Base-by-base conservation (phyloP, 2,888 invertebrate species). In the Bellardia pandia region DNA sequence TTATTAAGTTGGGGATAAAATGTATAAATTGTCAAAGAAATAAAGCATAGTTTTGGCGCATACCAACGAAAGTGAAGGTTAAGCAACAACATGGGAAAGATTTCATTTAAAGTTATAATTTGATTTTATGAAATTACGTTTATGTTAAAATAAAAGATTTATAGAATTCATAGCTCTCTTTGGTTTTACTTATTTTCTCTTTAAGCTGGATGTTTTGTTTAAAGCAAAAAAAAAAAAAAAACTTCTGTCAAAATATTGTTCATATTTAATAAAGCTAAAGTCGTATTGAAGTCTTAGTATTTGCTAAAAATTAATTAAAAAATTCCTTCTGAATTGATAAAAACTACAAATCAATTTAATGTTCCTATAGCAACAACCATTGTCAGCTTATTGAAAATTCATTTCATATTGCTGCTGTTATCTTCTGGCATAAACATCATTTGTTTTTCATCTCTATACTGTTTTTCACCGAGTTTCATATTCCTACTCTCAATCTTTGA, bases 41-140 rank as follows among this genome's bases (percentile, higher is more conserved):
- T 42, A 53, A 30, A 71, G 51, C 53, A 71, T 79, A 71, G 3
- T 79, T 79, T 62, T 40, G 14, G 62, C 40, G 58, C 42, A 30
- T n/a, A n/a, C 6, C 7, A 58, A 14, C 0, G 16, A 23, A 13
- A 30, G 37, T 16, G n/a, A 42, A 40, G 9, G 16, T 51, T 51
- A 51, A n/a, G 13, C 2, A 51, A 51, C 11, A 48, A 51, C 5
- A n/a, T 13, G 7, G 51, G 5, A n/a, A 51, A 51, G n/a, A 51
- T 51, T 51, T 51, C 6, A 51, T 14, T 51, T 51, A 6, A 51
- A 51, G 13, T 51, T 51, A 4, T 51, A 51, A 51, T n/a, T 5
- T n/a, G 6, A 51, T 51, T 14, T 51, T 51, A 14, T 33, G 0
- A 5, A 37, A 37, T 37, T 37, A 37, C 37, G 37, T 5, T 37